These are phyloP conservation scores for Tachuris rubrigastra DNA, from an alignment of 2,113 vertebrate genomes.

Conservation along the genomic window DNA sequence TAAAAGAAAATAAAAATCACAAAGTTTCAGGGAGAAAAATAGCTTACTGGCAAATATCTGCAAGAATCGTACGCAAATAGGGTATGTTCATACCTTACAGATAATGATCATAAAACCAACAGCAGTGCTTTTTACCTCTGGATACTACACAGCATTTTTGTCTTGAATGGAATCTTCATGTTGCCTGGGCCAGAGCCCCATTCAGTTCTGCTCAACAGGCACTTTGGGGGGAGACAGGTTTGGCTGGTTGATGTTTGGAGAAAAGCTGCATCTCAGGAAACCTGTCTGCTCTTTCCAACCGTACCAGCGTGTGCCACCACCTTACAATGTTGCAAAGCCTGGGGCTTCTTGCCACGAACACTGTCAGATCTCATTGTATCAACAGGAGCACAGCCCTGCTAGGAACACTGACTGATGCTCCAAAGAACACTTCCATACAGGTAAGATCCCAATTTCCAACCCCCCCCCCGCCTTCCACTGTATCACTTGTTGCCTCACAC, in stretches of 20 bases:
- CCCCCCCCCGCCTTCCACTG: too few species aligned
- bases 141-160: background rate
- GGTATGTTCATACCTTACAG: background rate
- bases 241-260: background rate
- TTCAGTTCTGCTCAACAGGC: background rate
- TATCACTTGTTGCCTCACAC: background rate
- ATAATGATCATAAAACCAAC: background rate
- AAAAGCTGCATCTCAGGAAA: background rate
- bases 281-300: background rate
- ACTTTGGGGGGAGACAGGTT: background rate
- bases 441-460: background rate
- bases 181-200: background rate
- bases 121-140: background rate
- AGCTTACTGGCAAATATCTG: background rate
- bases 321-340: background rate
- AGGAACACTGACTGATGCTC: background rate
- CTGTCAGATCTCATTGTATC: background rate
- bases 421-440: background rate
- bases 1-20: background rate
- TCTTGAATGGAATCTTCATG: background rate
- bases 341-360: background rate
- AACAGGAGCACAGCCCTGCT: background rate
- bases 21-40: background rate
- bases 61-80: background rate
- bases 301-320: background rate